These are phyloP conservation scores for Mechanitis mazaeus DNA, from an alignment of 2,888 invertebrate genomes.

Conservation along the genomic window DNA sequence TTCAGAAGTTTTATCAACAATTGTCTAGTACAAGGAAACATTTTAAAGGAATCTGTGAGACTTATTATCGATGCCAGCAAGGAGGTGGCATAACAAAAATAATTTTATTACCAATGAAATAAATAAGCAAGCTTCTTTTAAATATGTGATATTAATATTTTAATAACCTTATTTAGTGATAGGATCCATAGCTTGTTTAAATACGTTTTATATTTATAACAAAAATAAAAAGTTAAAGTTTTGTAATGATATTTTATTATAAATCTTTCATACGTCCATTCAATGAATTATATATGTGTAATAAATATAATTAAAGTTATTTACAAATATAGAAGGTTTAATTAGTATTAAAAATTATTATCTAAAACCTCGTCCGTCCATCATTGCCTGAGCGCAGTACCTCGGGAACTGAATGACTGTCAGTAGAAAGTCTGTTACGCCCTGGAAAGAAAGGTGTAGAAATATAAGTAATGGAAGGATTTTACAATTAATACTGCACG, in stretches of 20 bases:
- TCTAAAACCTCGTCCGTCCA: slow-evolving; percentile 76
- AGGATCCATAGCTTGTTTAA: no score
- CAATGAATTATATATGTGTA: background rate
- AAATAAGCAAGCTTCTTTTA: no score
- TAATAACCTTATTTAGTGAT: no score
- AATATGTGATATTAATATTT: no score
- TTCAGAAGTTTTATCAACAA: slow-evolving; percentile 44
- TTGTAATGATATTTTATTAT: background rate
- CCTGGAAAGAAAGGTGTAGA: slow-evolving; percentile 65
- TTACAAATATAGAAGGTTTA: slow-evolving; percentile 6
- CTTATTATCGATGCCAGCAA: slow-evolving; percentile 20
- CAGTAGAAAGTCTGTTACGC: slow-evolving; percentile 80
- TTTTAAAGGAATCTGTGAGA: slow-evolving; percentile 25
- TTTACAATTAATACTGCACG: no score
- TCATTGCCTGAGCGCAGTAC: slow-evolving; percentile 83
- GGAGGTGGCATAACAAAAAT: background rate
- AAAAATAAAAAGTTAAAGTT: background rate
- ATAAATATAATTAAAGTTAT: slow-evolving; percentile 10
- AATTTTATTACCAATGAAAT: no score
- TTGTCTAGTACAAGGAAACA: slow-evolving; percentile 39
- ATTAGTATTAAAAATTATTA: slow-evolving; percentile 20
- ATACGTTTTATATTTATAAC: no score
- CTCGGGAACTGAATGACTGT: slow-evolving; percentile 83
- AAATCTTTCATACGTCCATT: background rate
- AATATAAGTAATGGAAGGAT: slow-evolving; percentile 27